Evolutionary conservation across 2,113 vertebrate genomes (phyloP).

Genomic region (Muscicapa adusta): DNA sequence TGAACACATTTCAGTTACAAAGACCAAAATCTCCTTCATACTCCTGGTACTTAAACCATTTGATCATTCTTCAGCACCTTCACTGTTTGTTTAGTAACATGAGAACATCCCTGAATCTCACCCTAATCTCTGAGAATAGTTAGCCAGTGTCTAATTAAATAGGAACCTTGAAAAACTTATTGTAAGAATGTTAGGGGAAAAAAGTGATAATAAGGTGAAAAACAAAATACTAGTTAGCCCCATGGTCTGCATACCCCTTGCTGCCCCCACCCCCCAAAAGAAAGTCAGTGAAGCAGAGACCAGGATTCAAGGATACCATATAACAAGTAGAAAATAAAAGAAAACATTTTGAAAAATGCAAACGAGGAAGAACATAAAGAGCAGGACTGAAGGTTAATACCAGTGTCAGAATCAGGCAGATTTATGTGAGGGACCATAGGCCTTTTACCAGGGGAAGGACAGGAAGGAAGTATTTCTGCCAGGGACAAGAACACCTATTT

Average conservation of each 20-base stretch:
- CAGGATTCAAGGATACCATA: background rate
- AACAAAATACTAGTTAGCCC: background rate
- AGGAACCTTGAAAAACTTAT: background rate
- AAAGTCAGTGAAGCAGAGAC: background rate
- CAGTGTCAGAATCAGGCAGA: background rate
- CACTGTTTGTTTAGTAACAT: background rate
- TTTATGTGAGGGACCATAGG: background rate
- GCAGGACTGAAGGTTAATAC: background rate
- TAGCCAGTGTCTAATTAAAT: background rate
- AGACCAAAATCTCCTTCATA: background rate
- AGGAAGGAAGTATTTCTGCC: background rate
- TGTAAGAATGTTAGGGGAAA: rapidly evolving
- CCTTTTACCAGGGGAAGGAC: background rate
- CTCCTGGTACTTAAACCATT: background rate
- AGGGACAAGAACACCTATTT: background rate
- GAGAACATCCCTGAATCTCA: background rate
- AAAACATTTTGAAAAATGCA: background rate
- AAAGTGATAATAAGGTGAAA: background rate
- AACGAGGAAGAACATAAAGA: background rate
- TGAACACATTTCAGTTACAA: background rate
- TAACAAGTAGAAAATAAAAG: background rate
- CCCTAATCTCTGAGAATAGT: background rate
- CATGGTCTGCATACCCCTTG: rapidly evolving
- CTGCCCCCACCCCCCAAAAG: no score
- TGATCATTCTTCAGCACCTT: background rate